A percentile compares a stretch with the other conserved stretches of the same genome.
Conservation (phyloP, 2,113 vertebrate species). For the Esox niger region DNA sequence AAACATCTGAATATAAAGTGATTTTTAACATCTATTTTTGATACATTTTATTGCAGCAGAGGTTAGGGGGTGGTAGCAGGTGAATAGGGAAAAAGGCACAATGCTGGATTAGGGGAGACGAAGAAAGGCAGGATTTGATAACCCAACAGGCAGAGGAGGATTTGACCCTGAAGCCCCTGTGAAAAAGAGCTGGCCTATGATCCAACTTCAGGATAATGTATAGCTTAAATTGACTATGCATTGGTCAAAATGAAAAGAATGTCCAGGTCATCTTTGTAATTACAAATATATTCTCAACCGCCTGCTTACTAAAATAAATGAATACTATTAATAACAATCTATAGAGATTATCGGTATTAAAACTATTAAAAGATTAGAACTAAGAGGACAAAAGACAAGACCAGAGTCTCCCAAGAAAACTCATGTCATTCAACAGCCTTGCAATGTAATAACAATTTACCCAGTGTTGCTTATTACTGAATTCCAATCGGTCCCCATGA, state of each 20-base stretch:
- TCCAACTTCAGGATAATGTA: not conserved
- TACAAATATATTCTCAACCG: no score
- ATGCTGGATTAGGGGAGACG: conserved; percentile 5
- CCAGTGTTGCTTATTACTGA: conserved; percentile 29
- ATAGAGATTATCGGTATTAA: conserved; percentile 68
- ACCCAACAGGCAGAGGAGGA: conserved; percentile 48
- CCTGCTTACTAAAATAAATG: no score
- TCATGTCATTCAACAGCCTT: conserved; percentile 69
- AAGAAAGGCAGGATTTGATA: conserved; percentile 49
- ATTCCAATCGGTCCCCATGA: no score
- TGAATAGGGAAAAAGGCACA: not conserved
- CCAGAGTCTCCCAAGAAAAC: conserved; percentile 59
- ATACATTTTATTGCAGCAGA: no score
- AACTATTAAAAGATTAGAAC: conserved; percentile 55
- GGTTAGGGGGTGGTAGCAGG: not conserved
- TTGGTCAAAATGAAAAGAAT: not conserved
- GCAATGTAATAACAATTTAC: conserved; percentile 58
- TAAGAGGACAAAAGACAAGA: conserved; percentile 54
- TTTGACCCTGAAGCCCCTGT: conserved; percentile 39
- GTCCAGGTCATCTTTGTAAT: no score
- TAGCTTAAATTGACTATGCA: not conserved
- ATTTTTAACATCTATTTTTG: no score
- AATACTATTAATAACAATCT: no score
- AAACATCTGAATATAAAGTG: no score
- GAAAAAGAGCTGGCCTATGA: not conserved